Evolutionary conservation across 1,140 invertebrate genomes (phyloP).

Genomic region (Brachionus angularis): DNA sequence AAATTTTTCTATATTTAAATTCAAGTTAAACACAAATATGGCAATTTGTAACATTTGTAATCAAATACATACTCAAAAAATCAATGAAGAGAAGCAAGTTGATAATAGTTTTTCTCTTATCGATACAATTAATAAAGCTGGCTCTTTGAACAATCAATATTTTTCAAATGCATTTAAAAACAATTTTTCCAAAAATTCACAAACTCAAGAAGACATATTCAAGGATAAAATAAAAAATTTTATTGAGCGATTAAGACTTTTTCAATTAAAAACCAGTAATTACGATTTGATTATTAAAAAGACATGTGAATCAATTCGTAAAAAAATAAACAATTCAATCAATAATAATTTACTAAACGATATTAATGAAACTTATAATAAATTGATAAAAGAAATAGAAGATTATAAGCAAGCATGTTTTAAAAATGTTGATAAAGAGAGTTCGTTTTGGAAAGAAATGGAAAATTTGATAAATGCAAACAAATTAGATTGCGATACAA

Average conservation of each 20-base stretch:
- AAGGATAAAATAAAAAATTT: conserved; percentile 24
- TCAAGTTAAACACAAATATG: background rate
- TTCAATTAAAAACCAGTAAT: background rate
- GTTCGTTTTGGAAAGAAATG: conserved; percentile 18
- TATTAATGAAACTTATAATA: background rate
- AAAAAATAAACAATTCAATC: background rate
- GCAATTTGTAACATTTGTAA: conserved; percentile 3
- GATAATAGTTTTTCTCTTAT: background rate
- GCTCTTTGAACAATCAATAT: background rate
- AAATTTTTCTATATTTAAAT: background rate
- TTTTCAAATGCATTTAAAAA: background rate
- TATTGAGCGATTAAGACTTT: conserved; percentile 9
- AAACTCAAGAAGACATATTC: no score
- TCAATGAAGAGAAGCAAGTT: background rate
- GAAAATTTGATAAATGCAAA: conserved; percentile 37
- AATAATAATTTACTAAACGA: conserved; percentile 1
- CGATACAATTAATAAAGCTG: conserved; percentile 4
- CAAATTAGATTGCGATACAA: conserved; percentile 3
- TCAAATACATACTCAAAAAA: background rate
- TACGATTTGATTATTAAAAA: conserved; percentile 11
- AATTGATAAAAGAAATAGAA: conserved; percentile 15
- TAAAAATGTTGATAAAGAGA: background rate
- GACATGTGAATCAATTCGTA: background rate
- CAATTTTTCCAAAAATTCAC: no score
- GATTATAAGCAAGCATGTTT: conserved; percentile 14